A percentile compares a stretch with the other conserved stretches of the same genome.
Conservation (phyloP, 2,888 invertebrate genomes). For the Acanthopleura granulata region DNA sequence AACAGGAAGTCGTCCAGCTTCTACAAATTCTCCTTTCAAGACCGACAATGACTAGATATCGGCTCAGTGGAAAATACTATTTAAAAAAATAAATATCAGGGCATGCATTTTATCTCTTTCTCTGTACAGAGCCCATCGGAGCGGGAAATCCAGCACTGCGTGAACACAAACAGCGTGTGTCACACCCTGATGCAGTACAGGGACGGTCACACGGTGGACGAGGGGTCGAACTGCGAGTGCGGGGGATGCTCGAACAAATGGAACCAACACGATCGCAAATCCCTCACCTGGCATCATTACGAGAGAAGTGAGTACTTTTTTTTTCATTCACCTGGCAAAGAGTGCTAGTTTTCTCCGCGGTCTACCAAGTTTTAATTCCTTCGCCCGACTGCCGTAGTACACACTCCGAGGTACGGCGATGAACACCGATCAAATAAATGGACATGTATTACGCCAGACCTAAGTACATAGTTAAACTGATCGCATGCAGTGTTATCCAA, state of each 20-base stretch:
- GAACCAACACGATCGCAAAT: constrained; percentile 13
- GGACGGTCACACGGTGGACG: neutral
- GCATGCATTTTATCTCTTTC: neutral
- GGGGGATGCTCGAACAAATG: neutral
- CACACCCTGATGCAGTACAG: constrained; percentile 8
- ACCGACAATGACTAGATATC: too few relatives aligned
- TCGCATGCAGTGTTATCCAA: too few relatives aligned
- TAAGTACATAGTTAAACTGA: too few relatives aligned
- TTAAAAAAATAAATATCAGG: neutral
- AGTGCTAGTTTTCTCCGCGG: too few relatives aligned
- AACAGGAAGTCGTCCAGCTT: too few relatives aligned
- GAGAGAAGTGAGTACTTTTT: neutral
- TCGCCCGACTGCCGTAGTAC: too few relatives aligned
- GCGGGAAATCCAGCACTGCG: constrained; percentile 1
- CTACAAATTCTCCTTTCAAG: neutral
- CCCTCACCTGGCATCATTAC: constrained; percentile 20
- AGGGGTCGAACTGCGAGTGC: constrained; percentile 13
- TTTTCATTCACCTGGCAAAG: too few relatives aligned
- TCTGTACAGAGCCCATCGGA: neutral
- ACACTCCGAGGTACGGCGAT: too few relatives aligned
- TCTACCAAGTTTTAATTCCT: too few relatives aligned
- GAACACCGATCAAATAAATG: too few relatives aligned
- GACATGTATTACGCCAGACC: too few relatives aligned
- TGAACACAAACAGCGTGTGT: constrained; percentile 6
- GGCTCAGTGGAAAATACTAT: neutral